These are phyloP conservation scores for Nomada fucata DNA, from an alignment of 2,888 invertebrate species.

Conservation along the genomic window DNA sequence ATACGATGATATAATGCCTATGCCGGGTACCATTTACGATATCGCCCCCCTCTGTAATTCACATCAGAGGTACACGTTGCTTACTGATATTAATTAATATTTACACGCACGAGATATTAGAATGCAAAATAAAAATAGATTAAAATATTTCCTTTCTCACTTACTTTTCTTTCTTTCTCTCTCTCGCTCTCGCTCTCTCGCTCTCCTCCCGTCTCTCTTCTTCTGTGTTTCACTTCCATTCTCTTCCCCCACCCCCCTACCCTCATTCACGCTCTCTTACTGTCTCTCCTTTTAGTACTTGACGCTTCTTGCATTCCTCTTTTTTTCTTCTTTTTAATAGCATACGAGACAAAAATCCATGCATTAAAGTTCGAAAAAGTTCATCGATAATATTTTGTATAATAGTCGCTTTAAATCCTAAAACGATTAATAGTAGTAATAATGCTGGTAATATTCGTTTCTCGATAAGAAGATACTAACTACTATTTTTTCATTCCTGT, in stretches of 20 bases:
- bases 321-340: constrained; percentile 51
- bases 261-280: constrained; percentile 1
- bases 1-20: constrained; percentile 59
- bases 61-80: constrained; percentile 54
- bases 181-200: constrained; percentile 13
- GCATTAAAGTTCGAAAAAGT: constrained; percentile 74
- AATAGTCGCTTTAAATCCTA: constrained; percentile 70
- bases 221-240: constrained; percentile 1
- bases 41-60: constrained; percentile 42
- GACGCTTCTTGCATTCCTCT: constrained; percentile 31
- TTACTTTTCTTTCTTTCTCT: constrained; percentile 9
- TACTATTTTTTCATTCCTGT: constrained; percentile 61
- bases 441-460: constrained; percentile 74
- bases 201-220: constrained; percentile 4
- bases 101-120: constrained; percentile 72
- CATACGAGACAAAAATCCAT: constrained; percentile 78
- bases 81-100: constrained; percentile 56
- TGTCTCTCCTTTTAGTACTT: constrained; percentile 39
- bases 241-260: constrained; percentile 6
- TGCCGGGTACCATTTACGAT: constrained; percentile 52
- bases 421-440: constrained; percentile 73
- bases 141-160: constrained; percentile 76
- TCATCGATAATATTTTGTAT: constrained; percentile 72
- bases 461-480: constrained; percentile 71
- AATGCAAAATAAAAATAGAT: constrained; percentile 80